A percentile compares a stretch with the other conserved stretches of the same genome.
These are phyloP conservation scores for Tupaia tana DNA, from an alignment of 2,113 vertebrate species.

Conservation along the genomic window DNA sequence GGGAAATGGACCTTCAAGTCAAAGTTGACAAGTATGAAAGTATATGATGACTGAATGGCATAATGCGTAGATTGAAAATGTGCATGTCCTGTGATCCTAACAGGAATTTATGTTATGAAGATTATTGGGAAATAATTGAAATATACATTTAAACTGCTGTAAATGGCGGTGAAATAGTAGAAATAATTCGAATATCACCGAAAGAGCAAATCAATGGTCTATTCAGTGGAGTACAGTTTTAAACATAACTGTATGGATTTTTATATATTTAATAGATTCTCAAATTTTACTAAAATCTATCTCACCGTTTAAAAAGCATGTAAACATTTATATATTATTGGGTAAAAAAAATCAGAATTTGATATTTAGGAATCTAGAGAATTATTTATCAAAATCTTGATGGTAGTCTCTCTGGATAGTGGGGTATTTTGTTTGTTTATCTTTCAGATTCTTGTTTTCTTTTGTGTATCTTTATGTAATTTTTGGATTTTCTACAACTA, in stretches of 20 bases:
- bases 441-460: background rate
- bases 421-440: background rate
- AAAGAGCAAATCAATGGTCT: background rate
- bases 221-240: background rate
- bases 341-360: background rate
- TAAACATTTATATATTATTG: background rate
- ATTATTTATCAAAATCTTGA: background rate
- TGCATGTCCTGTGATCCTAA: background rate
- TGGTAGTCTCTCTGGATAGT: background rate
- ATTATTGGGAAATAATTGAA: background rate
- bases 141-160: background rate
- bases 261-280: background rate
- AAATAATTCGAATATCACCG: background rate
- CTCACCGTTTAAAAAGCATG: background rate
- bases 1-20: background rate
- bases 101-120: background rate
- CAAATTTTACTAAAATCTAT: background rate
- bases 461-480: constrained; percentile 1
- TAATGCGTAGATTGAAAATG: constrained; percentile 37
- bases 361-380: background rate
- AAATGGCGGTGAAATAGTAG: background rate
- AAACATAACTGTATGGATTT: background rate
- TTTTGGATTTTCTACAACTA: background rate
- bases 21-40: background rate
- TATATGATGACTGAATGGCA: background rate